Base-by-base conservation (phyloP, 2,888 invertebrate species). In the Hyppa rectilinea region DNA sequence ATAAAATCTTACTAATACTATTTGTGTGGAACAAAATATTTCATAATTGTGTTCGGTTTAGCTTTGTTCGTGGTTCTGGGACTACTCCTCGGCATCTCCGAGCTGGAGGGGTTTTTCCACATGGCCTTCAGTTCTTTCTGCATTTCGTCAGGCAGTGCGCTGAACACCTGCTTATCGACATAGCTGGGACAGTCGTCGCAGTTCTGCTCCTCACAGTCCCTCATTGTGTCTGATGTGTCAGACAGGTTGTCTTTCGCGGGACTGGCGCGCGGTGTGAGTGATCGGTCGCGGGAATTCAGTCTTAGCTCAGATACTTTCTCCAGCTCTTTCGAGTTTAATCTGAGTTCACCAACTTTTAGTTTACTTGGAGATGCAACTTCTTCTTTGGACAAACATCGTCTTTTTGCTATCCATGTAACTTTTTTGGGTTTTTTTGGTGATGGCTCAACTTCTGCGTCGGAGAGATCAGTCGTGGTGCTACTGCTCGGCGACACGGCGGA, bases 71-170 rank as follows among this genome's bases (percentile, higher is more conserved):
- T 88, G 81, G 91, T 95, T 91, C 94, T 94, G 56, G 95, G 93
- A 89, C 93, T 93, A 91, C 93, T 92, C 83, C 95, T 90, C 50
- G 92, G 90, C 81, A 94, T 83, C 53, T 90, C 92, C 34, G 96
- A 94, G 82, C 91, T 89, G 50, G 95, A 93, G 76, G 95, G 95
- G 82, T 96, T 95, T 78, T 96, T 96, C 97, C 97, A 97, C 87
- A 97, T 97, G n/a, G 96, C 95, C 88, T 97, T 97, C 31, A 98
- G 92, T 90, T 98, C 98, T 84, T 97, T 96, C 89, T 98, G 97
- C 91, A 98, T 96, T 61, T 97, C 97, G 38, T 96, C 92, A 0
- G 98, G 98, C 80, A 98, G 92, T 80, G 97, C 97, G 81, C 96
- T 97, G 87, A 98, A 97, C 59, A 97, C 97, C 83, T 96, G 96